Percentiles rank a stretch among this genome's conserved stretches.
Conservation (phyloP, 2,113 vertebrate genomes). For the Delphinus delphis region DNA sequence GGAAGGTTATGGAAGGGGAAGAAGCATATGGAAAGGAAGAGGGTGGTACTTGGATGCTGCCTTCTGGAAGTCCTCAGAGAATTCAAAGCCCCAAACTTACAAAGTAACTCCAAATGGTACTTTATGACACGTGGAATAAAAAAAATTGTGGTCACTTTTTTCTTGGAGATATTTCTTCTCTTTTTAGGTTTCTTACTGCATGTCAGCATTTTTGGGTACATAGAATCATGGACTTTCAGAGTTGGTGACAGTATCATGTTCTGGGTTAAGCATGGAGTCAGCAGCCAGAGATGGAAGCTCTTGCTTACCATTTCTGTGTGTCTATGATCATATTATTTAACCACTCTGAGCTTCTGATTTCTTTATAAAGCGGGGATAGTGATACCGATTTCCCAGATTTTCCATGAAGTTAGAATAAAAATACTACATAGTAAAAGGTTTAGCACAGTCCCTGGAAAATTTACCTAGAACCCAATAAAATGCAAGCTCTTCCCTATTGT, state of each 20-base stretch:
- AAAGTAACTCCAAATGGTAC: neutral
- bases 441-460: neutral
- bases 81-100: neutral
- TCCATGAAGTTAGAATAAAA: neutral
- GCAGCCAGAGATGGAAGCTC: too few relatives aligned
- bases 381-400: neutral
- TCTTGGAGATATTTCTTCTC: neutral
- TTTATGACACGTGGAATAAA: neutral
- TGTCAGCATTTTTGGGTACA: neutral
- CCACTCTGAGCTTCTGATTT: neutral
- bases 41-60: rapidly evolving
- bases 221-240: neutral
- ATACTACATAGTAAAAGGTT: neutral
- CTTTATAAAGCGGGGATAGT: neutral
- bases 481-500: neutral
- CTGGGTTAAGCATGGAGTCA: neutral
- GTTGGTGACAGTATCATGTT: neutral
- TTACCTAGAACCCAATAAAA: neutral
- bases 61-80: neutral
- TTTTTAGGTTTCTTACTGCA: neutral
- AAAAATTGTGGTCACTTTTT: neutral
- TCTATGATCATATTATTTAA: neutral
- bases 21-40: neutral
- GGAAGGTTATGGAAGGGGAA: neutral
- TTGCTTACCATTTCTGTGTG: neutral